A percentile compares a stretch with the other conserved stretches of the same genome.
Evolutionary conservation across 1,140 invertebrate genomes (phyloP).

Genomic region (Platyscapa corneri): DNA sequence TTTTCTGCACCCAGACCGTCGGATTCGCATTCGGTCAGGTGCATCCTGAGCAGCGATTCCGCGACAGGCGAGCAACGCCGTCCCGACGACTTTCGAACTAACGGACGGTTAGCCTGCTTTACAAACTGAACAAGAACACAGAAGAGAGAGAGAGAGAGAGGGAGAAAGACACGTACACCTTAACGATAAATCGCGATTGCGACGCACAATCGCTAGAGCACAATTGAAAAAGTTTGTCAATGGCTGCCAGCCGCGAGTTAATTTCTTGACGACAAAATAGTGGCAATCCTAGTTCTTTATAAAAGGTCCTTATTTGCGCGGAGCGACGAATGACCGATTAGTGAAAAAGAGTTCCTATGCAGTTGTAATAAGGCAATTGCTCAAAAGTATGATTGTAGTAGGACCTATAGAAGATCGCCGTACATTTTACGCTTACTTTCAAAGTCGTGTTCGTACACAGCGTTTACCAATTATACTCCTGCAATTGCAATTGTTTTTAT

Average conservation of each 20-base stretch:
- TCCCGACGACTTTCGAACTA: background rate
- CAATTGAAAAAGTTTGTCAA: conserved; percentile 30
- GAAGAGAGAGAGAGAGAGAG: background rate
- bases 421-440: no score
- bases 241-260: conserved; percentile 2
- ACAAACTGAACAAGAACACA: background rate
- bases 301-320: no score
- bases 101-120: no score
- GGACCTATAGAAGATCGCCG: no score
- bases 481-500: no score
- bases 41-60: background rate
- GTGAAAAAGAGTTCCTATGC: no score
- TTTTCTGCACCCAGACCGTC: background rate
- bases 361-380: no score
- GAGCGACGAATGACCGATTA: no score
- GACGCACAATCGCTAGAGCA: background rate
- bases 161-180: background rate
- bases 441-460: no score
- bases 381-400: no score
- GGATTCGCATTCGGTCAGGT: background rate
- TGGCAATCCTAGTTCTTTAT: no score
- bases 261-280: background rate
- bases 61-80: background rate
- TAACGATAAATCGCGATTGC: conserved; percentile 26
- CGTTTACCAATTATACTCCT: no score